Evolutionary conservation across 2,888 invertebrate species (phyloP), one percentile per base, ranked within the genome.

Genomic region (Lasius fuliginosus): DNA sequence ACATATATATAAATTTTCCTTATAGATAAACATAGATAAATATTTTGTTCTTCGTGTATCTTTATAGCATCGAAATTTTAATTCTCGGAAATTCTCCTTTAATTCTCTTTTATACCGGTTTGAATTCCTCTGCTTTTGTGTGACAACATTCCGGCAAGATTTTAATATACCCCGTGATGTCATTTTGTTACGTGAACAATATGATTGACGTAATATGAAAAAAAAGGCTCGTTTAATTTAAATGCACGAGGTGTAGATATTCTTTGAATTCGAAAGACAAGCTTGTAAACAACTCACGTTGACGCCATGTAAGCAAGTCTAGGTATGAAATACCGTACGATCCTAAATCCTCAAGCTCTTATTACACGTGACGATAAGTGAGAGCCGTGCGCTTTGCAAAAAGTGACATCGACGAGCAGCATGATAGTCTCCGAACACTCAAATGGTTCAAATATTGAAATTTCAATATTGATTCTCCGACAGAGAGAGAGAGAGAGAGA

Each of bases 391-490:
- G n/a, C 40, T 77, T 69, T 58, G 68, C 42, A 77, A 68, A 77
- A 77, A 77, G 40, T 77, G 68, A 77, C 69, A 68, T 77, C 42
- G 68, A 77, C 56, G 56, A 56, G 58, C 40, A 56, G 67, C 40
- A 58, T 23, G 58, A 68, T 30, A 58, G 42, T 77, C 77, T 33
- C 30, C 53, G 69, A 58, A 58, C 69, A 77, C 69, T 77, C 77
- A 36, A 77, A 42, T 42, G 58, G 58, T 53, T 77, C 68, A 77
- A 77, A 77, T 18, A 77, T 77, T 77, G 69, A 58, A 77, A 77
- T 77, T 68, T 58, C 77, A 77, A 77, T 77, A 69, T 77, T 77
- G 77, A 69, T 69, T 77, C 69, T 42, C 42, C 68, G 68, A 56
- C 23, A 75, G 64, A 65, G 65, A 53, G 18, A 49, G 18, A 49